Evolutionary conservation across 1,140 invertebrate genomes (phyloP).

Genomic region (Gryon sp.): DNA sequence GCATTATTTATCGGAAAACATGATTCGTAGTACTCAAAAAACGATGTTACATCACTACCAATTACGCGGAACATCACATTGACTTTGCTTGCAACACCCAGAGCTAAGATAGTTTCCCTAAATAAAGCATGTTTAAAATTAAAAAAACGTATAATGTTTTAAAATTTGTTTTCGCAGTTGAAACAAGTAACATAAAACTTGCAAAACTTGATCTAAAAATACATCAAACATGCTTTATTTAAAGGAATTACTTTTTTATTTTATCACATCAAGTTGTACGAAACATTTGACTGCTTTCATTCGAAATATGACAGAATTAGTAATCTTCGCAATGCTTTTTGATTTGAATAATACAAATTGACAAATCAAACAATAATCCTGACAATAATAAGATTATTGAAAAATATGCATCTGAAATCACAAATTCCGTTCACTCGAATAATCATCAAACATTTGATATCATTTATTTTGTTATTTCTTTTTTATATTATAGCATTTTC

Average conservation of each 20-base stretch:
- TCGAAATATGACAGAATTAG: conserved; percentile 4
- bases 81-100: conserved; percentile 47
- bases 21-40: conserved; percentile 21
- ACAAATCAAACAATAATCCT: too few relatives aligned
- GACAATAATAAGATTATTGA: too few relatives aligned
- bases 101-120: conserved; percentile 21
- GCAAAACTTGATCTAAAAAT: too few relatives aligned
- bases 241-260: conserved; percentile 12
- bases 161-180: background rate
- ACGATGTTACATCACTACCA: conserved; percentile 22
- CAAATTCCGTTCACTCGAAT: background rate
- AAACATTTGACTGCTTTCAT: conserved; percentile 15
- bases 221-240: conserved; percentile 10
- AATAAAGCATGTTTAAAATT: conserved; percentile 21
- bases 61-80: conserved; percentile 40
- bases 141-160: background rate
- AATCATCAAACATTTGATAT: background rate
- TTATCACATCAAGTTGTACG: conserved; percentile 39
- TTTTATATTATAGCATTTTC: too few relatives aligned
- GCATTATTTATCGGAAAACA: conserved; percentile 39
- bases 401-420: too few relatives aligned
- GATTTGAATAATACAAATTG: conserved; percentile 1
- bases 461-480: too few relatives aligned
- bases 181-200: too few relatives aligned
- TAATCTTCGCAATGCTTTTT: too few relatives aligned